phyloP scores from a whole-genome alignment of 2,113 vertebrate species.

The Apodemus speciosus region DNA sequence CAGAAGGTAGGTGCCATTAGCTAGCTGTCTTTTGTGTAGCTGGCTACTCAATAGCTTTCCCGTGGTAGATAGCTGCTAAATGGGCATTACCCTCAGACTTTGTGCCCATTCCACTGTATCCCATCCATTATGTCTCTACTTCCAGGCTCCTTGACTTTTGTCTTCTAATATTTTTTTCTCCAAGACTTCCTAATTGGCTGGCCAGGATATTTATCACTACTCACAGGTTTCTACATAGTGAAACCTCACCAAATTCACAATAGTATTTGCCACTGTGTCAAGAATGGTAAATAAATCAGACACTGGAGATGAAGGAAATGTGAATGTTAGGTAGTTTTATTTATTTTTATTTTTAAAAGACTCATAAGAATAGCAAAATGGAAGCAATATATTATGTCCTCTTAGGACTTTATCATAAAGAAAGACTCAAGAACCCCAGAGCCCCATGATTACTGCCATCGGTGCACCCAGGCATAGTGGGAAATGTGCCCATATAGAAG shows the following conservation, averaged over 20 bases:
- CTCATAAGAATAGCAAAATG: not conserved
- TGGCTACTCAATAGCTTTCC: not conserved
- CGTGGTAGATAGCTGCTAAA: not conserved
- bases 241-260: not conserved
- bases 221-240: not conserved
- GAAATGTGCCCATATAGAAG: not conserved
- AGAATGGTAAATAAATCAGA: not conserved
- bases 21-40: not conserved
- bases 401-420: not conserved
- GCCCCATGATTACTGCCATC: not conserved
- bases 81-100: not conserved
- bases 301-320: not conserved
- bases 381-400: not conserved
- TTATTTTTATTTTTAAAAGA: conserved; percentile 19
- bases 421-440: not conserved
- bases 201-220: not conserved
- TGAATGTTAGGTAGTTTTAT: not conserved
- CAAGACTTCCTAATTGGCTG: not conserved
- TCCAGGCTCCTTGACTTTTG: not conserved
- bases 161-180: not conserved
- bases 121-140: not conserved
- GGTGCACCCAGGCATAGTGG: not conserved
- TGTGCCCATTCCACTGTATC: not conserved
- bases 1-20: not conserved
- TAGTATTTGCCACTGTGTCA: not conserved